phyloP scores from a whole-genome alignment of 2,797 vertebrate species.

The Buceros bicornis region DNA sequence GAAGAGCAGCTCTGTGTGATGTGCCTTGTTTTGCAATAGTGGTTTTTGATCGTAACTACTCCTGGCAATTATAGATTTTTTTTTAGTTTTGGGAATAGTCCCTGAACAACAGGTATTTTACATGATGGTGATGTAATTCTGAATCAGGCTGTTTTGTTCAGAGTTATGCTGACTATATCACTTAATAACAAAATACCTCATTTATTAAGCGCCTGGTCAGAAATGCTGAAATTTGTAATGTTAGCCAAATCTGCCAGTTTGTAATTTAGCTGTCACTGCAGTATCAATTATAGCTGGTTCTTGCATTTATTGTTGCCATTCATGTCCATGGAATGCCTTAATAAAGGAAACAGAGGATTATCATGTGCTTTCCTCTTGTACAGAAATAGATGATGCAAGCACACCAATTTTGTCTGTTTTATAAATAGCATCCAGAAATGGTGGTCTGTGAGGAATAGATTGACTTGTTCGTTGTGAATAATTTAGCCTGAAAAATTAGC shows the following conservation, averaged over 20 bases:
- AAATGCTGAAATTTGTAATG: constrained; percentile 56
- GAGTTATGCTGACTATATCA: constrained; percentile 54
- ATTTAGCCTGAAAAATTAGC: constrained; percentile 55
- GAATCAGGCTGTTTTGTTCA: constrained; percentile 34
- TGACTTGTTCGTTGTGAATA: constrained; percentile 46
- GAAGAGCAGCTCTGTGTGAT: not conserved
- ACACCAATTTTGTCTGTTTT: constrained; percentile 19
- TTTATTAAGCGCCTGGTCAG: constrained; percentile 29
- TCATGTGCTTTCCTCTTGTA: not conserved
- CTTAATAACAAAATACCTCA: not conserved
- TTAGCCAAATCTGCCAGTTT: constrained; percentile 66
- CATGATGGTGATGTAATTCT: not conserved
- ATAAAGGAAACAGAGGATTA: constrained; percentile 29
- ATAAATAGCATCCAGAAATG: constrained; percentile 43
- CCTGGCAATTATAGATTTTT: not conserved
- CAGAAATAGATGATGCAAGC: constrained; percentile 17
- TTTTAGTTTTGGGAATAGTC: not conserved
- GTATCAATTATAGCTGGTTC: constrained; percentile 38
- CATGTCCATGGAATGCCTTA: constrained; percentile 11
- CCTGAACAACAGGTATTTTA: not conserved
- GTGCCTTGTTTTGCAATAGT: no score
- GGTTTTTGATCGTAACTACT: not conserved
- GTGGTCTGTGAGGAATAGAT: constrained; percentile 34
- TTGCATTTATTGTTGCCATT: constrained; percentile 9
- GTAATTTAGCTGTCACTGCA: constrained; percentile 34